Percentiles rank a stretch among this genome's conserved stretches.
These are phyloP conservation scores for Drosophila tripunctata DNA, from an alignment of 2,888 invertebrate genomes.

Conservation along the genomic window DNA sequence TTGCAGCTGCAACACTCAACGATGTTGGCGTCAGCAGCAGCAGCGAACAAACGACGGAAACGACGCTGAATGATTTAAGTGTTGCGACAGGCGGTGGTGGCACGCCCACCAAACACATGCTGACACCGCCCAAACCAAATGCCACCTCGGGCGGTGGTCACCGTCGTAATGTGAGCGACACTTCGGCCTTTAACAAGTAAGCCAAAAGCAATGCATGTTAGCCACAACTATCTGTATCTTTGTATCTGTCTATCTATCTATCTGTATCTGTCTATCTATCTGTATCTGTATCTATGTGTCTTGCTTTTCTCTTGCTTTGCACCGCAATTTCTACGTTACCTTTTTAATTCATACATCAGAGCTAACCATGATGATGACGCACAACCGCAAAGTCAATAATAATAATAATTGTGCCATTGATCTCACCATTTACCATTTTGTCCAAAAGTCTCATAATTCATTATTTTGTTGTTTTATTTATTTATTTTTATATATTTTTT, in stretches of 20 bases:
- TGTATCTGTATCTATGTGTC: constrained; percentile 61
- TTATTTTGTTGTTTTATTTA: constrained; percentile 6
- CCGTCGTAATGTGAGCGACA: constrained; percentile 93
- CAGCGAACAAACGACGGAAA: constrained; percentile 33
- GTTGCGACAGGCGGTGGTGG: constrained; percentile 42
- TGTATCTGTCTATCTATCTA: constrained; percentile 37
- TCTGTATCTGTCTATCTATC: constrained; percentile 57
- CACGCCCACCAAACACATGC: constrained; percentile 81
- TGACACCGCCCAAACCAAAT: constrained; percentile 79
- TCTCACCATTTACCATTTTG: neutral
- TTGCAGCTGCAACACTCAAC: constrained; percentile 24
- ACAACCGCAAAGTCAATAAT: constrained; percentile 67
- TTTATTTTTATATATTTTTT: constrained; percentile 1
- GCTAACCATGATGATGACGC: constrained; percentile 47
- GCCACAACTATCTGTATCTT: neutral
- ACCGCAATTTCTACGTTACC: constrained; percentile 27
- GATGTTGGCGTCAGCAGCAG: constrained; percentile 24
- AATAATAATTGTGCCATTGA: constrained; percentile 24
- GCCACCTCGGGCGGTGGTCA: constrained; percentile 85
- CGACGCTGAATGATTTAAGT: constrained; percentile 30
- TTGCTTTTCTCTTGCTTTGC: constrained; percentile 64
- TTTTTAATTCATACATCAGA: constrained; percentile 49
- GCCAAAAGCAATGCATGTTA: constrained; percentile 54
- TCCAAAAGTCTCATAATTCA: constrained; percentile 34
- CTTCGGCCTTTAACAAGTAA: constrained; percentile 92